Evolutionary conservation across 2,113 vertebrate genomes (phyloP).

Genomic region (Notechis scutatus): DNA sequence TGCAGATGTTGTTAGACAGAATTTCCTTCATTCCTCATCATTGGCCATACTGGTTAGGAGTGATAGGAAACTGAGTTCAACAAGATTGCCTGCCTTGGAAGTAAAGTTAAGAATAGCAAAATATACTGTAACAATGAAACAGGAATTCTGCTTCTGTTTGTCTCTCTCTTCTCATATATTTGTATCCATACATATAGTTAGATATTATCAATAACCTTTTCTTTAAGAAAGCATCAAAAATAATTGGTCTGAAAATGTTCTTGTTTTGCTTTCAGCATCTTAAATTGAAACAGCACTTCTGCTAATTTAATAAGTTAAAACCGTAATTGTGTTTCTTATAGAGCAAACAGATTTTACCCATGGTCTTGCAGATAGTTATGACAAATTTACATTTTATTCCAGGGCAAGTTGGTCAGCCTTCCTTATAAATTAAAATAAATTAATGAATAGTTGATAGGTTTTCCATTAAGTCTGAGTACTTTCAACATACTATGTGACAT

Average conservation of each 20-base stretch:
- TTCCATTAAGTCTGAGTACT: constrained; percentile 12
- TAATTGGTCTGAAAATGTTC: background rate
- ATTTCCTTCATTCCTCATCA: background rate
- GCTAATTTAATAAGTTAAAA: background rate
- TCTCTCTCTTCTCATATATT: background rate
- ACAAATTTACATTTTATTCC: background rate
- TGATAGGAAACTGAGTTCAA: background rate
- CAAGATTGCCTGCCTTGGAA: background rate
- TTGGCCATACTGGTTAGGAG: background rate
- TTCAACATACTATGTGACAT: fast-evolving
- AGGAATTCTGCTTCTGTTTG: background rate
- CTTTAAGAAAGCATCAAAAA: background rate
- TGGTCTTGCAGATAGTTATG: background rate
- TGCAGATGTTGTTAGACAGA: background rate
- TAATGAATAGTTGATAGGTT: fast-evolving
- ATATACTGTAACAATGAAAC: background rate
- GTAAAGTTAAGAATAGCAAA: background rate
- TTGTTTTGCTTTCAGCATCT: background rate
- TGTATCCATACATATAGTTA: background rate
- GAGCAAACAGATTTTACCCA: background rate
- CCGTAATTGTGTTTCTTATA: background rate
- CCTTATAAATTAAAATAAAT: fast-evolving
- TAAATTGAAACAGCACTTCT: background rate
- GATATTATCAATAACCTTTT: background rate
- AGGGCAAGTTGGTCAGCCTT: background rate